These are phyloP conservation scores for Epinephelus cyanopodus DNA, from an alignment of 2,113 vertebrate species.

Conservation along the genomic window DNA sequence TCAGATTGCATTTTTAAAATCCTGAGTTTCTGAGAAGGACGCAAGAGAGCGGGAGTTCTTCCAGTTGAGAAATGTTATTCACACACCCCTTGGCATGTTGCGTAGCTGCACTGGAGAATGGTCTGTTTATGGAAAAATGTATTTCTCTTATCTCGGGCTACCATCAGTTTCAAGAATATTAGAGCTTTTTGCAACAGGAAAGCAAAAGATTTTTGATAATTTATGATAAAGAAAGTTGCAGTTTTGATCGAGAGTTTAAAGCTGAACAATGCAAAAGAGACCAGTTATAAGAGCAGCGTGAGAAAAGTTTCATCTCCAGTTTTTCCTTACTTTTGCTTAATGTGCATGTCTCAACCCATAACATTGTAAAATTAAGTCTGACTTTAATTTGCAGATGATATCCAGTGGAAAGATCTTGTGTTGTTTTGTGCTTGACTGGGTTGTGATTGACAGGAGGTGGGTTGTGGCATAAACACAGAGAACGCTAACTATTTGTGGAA, in stretches of 20 bases:
- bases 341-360: background rate
- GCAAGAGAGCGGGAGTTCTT: background rate
- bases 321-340: background rate
- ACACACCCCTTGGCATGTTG: slow-evolving; percentile 6
- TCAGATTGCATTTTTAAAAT: background rate
- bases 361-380: background rate
- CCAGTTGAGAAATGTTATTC: background rate
- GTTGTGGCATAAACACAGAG: background rate
- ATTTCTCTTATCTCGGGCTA: background rate
- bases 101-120: background rate
- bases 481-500: background rate
- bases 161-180: background rate
- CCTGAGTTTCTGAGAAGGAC: background rate
- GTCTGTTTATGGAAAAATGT: background rate
- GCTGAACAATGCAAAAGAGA: background rate
- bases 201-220: background rate
- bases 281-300: background rate
- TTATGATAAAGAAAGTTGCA: background rate
- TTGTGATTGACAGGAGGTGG: slow-evolving; percentile 8
- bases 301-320: background rate
- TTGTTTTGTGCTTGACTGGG: background rate
- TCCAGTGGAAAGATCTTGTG: background rate
- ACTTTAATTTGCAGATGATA: background rate
- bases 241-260: background rate
- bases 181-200: background rate